Evolutionary conservation across 1,140 invertebrate species (phyloP).

Genomic region (Drosophila sp.): DNA sequence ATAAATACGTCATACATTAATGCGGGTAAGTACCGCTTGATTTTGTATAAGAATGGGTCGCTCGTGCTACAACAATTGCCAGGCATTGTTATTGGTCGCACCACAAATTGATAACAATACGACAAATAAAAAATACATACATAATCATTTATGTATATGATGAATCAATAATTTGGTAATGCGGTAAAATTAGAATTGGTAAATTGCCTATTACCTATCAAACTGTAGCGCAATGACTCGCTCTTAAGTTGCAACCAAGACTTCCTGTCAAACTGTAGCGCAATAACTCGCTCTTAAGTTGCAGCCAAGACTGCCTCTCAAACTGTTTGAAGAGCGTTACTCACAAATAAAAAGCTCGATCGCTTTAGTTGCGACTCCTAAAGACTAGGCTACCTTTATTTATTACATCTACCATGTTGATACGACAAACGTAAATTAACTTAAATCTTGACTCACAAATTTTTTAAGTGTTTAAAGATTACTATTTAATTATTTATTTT

Average conservation of each 20-base stretch:
- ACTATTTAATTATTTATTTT: too few species aligned
- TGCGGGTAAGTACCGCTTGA: conserved; percentile 38
- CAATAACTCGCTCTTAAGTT: conserved; percentile 12
- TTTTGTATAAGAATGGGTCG: background rate
- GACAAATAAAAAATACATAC: conserved; percentile 53
- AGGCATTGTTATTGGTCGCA: conserved; percentile 44
- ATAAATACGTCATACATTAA: conserved; percentile 34
- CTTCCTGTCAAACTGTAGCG: conserved; percentile 15
- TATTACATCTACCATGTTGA: conserved; percentile 19
- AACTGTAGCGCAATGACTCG: conserved; percentile 13
- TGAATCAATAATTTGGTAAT: conserved; percentile 63
- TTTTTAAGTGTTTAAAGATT: too few species aligned
- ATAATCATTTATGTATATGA: conserved; percentile 56
- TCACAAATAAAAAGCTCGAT: conserved; percentile 43
- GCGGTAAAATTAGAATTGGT: conserved; percentile 51
- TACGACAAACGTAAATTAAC: too few species aligned
- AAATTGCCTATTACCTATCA: conserved; percentile 5
- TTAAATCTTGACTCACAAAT: too few species aligned
- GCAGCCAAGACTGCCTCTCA: background rate
- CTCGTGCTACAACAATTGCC: conserved; percentile 40
- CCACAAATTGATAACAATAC: conserved; percentile 64
- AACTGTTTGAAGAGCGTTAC: conserved; percentile 46
- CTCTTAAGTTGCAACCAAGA: background rate
- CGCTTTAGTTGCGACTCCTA: conserved; percentile 25
- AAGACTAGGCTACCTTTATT: conserved; percentile 46